phyloP scores from a whole-genome alignment of 2,888 invertebrate species.

The Lumbricus terrestris region DNA sequence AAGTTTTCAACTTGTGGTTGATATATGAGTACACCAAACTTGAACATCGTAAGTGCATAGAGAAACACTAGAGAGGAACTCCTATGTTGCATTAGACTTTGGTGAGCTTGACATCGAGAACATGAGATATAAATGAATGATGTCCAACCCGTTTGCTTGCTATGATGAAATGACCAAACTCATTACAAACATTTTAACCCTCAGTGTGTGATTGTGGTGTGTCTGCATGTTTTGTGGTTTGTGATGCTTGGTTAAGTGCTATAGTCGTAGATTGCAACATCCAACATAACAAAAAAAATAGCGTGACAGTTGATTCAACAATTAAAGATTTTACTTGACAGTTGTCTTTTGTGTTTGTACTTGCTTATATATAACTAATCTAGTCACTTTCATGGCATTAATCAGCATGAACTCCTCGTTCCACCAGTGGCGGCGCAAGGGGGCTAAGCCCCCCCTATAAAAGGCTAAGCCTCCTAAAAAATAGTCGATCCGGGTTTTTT shows the following conservation, averaged over 20 bases:
- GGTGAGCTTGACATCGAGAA: neutral
- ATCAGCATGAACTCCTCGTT: neutral
- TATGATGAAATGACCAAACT: neutral
- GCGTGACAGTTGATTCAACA: neutral
- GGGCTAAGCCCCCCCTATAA: no score
- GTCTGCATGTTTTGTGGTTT: neutral
- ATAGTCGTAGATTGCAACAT: neutral
- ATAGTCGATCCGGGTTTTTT: no score
- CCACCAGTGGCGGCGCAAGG: no score
- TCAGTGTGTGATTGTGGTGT: neutral
- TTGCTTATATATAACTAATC: neutral
- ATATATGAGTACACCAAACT: neutral
- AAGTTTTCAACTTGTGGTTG: neutral
- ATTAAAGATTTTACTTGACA: slow-evolving; percentile 21
- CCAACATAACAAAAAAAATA: slow-evolving; percentile 3
- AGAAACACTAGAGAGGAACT: neutral
- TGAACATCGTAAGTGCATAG: neutral
- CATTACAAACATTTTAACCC: neutral
- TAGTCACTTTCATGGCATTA: no score
- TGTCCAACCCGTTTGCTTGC: neutral
- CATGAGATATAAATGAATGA: neutral
- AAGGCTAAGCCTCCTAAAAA: no score
- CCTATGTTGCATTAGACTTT: neutral
- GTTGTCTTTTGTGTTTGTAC: neutral
- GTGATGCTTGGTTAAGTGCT: neutral